These are phyloP conservation scores for Homarus gammarus DNA, from an alignment of 2,888 invertebrate species.

Conservation along the genomic window DNA sequence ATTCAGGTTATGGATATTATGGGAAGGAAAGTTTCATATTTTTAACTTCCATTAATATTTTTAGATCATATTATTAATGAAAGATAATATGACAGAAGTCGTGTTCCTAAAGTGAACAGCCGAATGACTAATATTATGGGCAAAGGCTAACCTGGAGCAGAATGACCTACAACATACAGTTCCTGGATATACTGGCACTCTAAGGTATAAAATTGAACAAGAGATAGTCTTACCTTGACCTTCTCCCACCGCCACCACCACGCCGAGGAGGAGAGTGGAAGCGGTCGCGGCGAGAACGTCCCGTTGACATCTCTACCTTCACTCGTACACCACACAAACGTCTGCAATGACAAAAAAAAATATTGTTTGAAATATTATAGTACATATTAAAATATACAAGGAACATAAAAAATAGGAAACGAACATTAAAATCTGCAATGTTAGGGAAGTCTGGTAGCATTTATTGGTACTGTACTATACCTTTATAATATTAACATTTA, in stretches of 20 bases:
- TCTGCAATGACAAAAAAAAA: constrained; percentile 81
- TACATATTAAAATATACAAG: too few relatives aligned
- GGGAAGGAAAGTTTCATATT: constrained; percentile 8
- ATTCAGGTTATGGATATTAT: constrained; percentile 7
- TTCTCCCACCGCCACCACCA: constrained; percentile 55
- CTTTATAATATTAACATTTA: too few relatives aligned
- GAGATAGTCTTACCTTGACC: constrained; percentile 52
- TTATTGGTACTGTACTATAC: too few relatives aligned
- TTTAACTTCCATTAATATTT: not conserved
- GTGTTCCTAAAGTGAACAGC: not conserved
- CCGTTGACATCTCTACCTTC: constrained; percentile 95
- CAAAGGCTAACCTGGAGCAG: not conserved
- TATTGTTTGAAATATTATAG: too few relatives aligned
- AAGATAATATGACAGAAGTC: not conserved
- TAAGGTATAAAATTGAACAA: not conserved
- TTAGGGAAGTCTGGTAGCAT: too few relatives aligned
- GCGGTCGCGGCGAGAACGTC: constrained; percentile 84
- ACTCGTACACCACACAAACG: constrained; percentile 93
- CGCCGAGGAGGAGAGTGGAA: constrained; percentile 72
- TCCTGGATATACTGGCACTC: not conserved
- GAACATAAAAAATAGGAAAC: too few relatives aligned
- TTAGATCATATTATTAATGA: constrained; percentile 20
- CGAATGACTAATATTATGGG: not conserved
- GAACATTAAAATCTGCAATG: too few relatives aligned
- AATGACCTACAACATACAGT: not conserved